A percentile compares a stretch with the other conserved stretches of the same genome.
phyloP scores from a whole-genome alignment of 1,140 invertebrate species.

The Heliconius congener region DNA sequence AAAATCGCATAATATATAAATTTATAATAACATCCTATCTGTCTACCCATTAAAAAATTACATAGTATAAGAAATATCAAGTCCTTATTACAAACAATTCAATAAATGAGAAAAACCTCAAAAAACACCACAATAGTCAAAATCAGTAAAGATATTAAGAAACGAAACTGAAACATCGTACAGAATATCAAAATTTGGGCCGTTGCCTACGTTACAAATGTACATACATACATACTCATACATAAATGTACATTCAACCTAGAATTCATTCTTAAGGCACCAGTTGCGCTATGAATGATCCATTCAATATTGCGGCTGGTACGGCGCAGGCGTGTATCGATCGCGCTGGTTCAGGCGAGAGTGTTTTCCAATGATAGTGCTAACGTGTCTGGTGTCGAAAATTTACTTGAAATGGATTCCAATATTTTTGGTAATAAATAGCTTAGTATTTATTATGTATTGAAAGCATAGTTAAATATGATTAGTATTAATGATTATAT shows the following conservation, averaged over 20 bases:
- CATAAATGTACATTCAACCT: constrained; percentile 14
- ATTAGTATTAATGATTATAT: too few relatives aligned
- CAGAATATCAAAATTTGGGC: constrained; percentile 8
- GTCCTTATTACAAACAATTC: neutral
- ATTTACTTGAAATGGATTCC: neutral
- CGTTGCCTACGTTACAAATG: constrained; percentile 18
- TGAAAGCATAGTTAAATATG: too few relatives aligned
- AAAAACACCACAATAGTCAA: too few relatives aligned
- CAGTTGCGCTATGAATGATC: constrained; percentile 77
- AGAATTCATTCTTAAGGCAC: constrained; percentile 70
- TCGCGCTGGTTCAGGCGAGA: constrained; percentile 44
- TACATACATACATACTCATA: constrained; percentile 26
- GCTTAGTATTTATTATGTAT: too few relatives aligned
- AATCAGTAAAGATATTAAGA: too few relatives aligned
- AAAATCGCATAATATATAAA: too few relatives aligned
- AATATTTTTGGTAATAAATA: too few relatives aligned
- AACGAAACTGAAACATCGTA: neutral
- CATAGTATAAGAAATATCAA: neutral
- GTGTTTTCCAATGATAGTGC: constrained; percentile 46
- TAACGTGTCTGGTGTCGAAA: constrained; percentile 33
- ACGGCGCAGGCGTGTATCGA: constrained; percentile 69
- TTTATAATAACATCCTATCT: too few relatives aligned
- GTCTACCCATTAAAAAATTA: too few relatives aligned
- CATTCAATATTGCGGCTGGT: constrained; percentile 68
- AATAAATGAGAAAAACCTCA: too few relatives aligned